Conservation (phyloP, 1,140 invertebrate genomes). For the Diplogasteroides magnus region DNA sequence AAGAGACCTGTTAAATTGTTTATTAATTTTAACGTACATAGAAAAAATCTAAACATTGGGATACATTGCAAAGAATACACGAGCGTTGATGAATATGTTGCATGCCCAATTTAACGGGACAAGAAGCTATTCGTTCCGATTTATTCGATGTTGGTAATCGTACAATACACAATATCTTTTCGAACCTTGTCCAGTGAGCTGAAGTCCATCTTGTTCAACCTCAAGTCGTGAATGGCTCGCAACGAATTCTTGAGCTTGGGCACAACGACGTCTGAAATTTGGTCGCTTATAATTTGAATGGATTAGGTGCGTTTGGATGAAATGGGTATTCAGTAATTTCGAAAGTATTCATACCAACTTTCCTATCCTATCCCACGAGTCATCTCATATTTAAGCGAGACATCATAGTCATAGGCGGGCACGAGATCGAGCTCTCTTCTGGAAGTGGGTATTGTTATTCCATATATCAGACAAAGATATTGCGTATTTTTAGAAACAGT, state of each 20-base stretch:
- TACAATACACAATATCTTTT: too few relatives aligned
- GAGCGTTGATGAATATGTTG: too few relatives aligned
- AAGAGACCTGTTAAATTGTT: too few relatives aligned
- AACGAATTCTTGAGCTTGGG: conserved; percentile 37
- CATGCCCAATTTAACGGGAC: too few relatives aligned
- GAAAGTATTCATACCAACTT: conserved; percentile 33
- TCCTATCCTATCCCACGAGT: conserved; percentile 42
- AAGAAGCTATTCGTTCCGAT: too few relatives aligned
- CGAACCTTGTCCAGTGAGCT: too few relatives aligned
- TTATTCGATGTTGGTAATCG: too few relatives aligned
- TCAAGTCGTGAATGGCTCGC: conserved; percentile 31
- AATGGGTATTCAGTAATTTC: not conserved
- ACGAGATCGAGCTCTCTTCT: conserved; percentile 33
- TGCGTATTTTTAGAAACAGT: not conserved
- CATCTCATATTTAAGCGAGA: conserved; percentile 37
- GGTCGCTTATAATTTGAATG: not conserved
- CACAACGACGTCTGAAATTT: conserved; percentile 39
- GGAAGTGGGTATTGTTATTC: not conserved
- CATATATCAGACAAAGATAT: not conserved
- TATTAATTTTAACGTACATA: too few relatives aligned
- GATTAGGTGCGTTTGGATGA: not conserved
- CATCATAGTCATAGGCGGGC: conserved; percentile 39
- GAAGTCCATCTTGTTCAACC: conserved; percentile 36
- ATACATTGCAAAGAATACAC: too few relatives aligned
- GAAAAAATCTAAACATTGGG: too few relatives aligned